A percentile compares a stretch with the other conserved stretches of the same genome.
These are phyloP conservation scores for Steromphala cineraria DNA, from an alignment of 2,888 invertebrate genomes.

Conservation along the genomic window DNA sequence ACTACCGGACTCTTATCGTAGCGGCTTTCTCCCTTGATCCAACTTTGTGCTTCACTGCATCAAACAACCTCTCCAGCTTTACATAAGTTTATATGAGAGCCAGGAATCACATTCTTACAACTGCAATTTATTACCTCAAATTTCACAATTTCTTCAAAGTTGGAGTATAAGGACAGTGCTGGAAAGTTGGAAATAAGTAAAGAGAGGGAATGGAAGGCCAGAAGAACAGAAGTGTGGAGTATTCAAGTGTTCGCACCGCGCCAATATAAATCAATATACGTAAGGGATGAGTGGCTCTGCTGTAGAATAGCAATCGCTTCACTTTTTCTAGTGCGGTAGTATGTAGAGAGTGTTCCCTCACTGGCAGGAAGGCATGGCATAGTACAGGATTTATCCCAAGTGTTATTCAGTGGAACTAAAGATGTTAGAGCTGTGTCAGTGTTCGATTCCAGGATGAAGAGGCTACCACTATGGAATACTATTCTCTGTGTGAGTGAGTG, in stretches of 20 bases:
- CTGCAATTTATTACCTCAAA: background rate
- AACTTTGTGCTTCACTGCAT: background rate
- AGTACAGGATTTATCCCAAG: no score
- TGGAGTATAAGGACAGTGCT: background rate
- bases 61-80: background rate
- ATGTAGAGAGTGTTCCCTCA: background rate
- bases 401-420: no score
- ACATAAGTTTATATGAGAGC: background rate
- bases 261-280: slow-evolving; percentile 10
- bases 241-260: slow-evolving; percentile 3
- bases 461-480: no score
- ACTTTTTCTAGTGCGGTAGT: slow-evolving; percentile 5
- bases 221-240: background rate
- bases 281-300: background rate
- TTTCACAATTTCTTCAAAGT: background rate
- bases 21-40: background rate
- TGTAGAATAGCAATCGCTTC: slow-evolving; percentile 3
- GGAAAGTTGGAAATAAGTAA: background rate
- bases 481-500: no score
- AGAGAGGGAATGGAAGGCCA: background rate
- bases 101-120: background rate
- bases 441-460: no score
- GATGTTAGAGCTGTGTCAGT: no score
- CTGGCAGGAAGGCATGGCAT: background rate
- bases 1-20: background rate